These are phyloP conservation scores for Diacarnus erythraeanus DNA, from an alignment of 37 sponge, comb jelly and placozoan species.

Conservation along the genomic window DNA sequence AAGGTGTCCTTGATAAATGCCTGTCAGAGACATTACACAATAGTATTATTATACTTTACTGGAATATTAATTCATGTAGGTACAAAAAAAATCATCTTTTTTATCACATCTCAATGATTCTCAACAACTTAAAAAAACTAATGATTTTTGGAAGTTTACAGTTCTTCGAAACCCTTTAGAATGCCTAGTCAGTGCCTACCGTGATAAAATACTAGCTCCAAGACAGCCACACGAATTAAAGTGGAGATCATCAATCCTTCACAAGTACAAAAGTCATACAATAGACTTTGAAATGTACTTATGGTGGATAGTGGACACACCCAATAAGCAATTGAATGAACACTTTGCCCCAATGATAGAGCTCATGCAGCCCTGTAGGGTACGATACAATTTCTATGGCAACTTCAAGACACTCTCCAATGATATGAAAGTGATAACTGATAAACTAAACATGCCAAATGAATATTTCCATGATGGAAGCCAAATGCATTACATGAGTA, in stretches of 20 bases:
- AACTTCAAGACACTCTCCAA: constrained; percentile 28
- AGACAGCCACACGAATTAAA: neutral
- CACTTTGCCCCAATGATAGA: constrained; percentile 32
- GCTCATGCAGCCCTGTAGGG: constrained; percentile 25
- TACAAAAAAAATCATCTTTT: too few species aligned
- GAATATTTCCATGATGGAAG: neutral
- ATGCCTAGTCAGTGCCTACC: constrained; percentile 42
- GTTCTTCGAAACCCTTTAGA: constrained; percentile 49
- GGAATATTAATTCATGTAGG: too few species aligned
- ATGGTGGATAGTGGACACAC: constrained; percentile 33
- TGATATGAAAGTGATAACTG: constrained; percentile 9
- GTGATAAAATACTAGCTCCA: constrained; percentile 21
- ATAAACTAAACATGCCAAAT: neutral
- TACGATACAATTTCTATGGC: constrained; percentile 40
- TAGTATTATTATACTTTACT: too few species aligned
- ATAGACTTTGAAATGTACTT: constrained; percentile 21
- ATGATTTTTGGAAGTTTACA: constrained; percentile 17
- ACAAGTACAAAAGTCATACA: neutral
- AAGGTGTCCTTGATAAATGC: too few species aligned
- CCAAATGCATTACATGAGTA: neutral
- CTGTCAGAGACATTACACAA: too few species aligned
- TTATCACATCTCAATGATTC: constrained; percentile 22
- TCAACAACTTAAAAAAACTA: constrained; percentile 4
- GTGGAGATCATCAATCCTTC: neutral
- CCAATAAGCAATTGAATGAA: constrained; percentile 29